Evolutionary conservation across 2,888 invertebrate genomes (phyloP).

Genomic region (Chaitophorus viminalis): DNA sequence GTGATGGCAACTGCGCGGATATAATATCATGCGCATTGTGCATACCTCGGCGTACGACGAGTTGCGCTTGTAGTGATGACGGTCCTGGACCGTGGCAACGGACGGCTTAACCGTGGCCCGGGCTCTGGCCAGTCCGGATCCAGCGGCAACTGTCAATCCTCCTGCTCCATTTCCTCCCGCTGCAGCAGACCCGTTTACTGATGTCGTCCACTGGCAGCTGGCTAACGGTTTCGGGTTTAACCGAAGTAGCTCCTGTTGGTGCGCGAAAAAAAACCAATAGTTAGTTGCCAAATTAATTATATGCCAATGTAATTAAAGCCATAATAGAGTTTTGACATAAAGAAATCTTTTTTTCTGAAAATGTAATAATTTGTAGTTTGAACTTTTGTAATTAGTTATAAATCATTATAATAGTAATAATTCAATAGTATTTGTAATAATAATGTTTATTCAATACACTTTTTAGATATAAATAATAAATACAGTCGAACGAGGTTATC

Average conservation of each 20-base stretch:
- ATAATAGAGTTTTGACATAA: no score
- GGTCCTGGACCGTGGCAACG: constrained; percentile 3
- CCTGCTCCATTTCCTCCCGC: neutral
- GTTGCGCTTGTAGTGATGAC: constrained; percentile 50
- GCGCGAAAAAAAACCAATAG: neutral
- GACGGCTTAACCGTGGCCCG: constrained; percentile 47
- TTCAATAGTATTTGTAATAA: no score
- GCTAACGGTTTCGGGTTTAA: constrained; percentile 49
- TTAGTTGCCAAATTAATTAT: neutral
- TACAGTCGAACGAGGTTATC: no score
- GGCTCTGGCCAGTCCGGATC: constrained; percentile 21
- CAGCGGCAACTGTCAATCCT: neutral
- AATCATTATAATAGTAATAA: no score
- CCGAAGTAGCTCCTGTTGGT: constrained; percentile 25
- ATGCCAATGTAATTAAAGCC: neutral
- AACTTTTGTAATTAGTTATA: no score
- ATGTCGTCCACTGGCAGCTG: constrained; percentile 22
- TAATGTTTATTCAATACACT: no score
- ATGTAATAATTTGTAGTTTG: no score
- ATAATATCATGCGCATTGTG: no score
- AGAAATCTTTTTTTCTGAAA: no score
- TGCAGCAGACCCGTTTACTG: neutral
- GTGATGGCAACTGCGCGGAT: no score
- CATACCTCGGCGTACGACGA: constrained; percentile 28
- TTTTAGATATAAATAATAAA: no score